A percentile compares a stretch with the other conserved stretches of the same genome.
Conservation (phyloP, 2,888 invertebrate species). For the Leptothorax acervorum region DNA sequence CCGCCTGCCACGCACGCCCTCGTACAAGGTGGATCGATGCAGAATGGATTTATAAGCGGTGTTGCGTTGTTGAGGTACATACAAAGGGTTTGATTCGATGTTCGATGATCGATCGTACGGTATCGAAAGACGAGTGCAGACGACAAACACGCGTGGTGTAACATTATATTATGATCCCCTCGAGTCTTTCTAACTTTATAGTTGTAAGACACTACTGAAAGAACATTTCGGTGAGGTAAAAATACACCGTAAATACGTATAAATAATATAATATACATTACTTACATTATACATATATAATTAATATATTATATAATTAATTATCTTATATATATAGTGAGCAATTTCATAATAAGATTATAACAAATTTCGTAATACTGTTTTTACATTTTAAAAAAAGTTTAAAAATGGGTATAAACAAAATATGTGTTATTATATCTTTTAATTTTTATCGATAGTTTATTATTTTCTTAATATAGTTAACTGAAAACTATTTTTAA, state of each 20-base stretch:
- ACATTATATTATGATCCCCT: slow-evolving; percentile 18
- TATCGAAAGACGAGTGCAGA: slow-evolving; percentile 13
- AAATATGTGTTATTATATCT: neutral
- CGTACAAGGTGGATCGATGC: slow-evolving; percentile 59
- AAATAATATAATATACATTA: no score
- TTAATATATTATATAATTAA: neutral
- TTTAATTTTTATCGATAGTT: neutral
- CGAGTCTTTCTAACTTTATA: slow-evolving; percentile 29
- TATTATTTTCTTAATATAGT: neutral
- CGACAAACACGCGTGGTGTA: slow-evolving; percentile 35
- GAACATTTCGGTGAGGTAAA: neutral
- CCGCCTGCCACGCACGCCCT: slow-evolving; percentile 56
- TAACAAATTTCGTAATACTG: neutral
- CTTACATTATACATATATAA: no score
- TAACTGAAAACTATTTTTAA: neutral
- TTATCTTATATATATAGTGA: neutral
- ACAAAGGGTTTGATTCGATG: slow-evolving; percentile 65
- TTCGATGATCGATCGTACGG: slow-evolving; percentile 67
- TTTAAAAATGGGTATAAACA: neutral
- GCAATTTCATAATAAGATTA: neutral
- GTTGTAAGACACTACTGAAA: neutral
- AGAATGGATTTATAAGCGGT: slow-evolving; percentile 63
- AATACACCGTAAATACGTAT: neutral
- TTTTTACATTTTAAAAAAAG: neutral
- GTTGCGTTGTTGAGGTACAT: slow-evolving; percentile 53